Evolutionary conservation across 2,113 vertebrate species (phyloP), one percentile per base, ranked within the genome.

Genomic region (Petromus typicus): DNA sequence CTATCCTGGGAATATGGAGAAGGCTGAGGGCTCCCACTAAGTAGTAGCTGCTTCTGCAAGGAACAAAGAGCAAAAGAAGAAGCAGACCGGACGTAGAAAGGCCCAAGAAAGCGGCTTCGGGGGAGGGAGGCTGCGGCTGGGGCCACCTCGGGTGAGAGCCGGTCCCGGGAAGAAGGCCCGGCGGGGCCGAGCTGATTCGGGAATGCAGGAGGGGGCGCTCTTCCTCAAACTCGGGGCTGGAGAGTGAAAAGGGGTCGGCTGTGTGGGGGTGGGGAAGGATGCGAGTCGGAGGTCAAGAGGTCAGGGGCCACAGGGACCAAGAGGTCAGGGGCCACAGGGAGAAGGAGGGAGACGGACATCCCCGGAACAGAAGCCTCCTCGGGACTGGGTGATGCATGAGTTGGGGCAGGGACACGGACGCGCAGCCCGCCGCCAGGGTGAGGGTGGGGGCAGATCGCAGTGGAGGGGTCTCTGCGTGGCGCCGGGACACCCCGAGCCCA

Each of bases 251-350:
- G 12, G 14, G 7, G 71, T 13, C 14, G 34, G 34, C 37, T 8
- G 2, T 3, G 57, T 30, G 20, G 0, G 8, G 20, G 22, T 0
- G 63, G 37, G 32, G 0, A 43, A 32, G 7, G 23, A 73, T 64
- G 17, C 18, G 23, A n/a, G 5, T 5, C 20, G 32, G 84, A 51
- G n/a, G 1, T 27, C 2, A 2, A 43, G 32, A 37, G 43, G 40
- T 18, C 82, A 0, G 32, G 7, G 8, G n/a, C 34, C 75, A 14
- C 69, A 43, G 5, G 54, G 0, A 2, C 34, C 2, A 2, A 43
- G 32, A 37, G 43, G 40, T 18, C 82, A 0, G 32, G 7, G 8
- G n/a, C 34, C 75, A 14, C 69, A 43, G 5, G 54, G 0, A 76
- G 18, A 32, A 37, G 10, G 2, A 43, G 20, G 67, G 40, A 43